Base-by-base conservation (phyloP, 2,888 invertebrate species). In the Unio delphinus region DNA sequence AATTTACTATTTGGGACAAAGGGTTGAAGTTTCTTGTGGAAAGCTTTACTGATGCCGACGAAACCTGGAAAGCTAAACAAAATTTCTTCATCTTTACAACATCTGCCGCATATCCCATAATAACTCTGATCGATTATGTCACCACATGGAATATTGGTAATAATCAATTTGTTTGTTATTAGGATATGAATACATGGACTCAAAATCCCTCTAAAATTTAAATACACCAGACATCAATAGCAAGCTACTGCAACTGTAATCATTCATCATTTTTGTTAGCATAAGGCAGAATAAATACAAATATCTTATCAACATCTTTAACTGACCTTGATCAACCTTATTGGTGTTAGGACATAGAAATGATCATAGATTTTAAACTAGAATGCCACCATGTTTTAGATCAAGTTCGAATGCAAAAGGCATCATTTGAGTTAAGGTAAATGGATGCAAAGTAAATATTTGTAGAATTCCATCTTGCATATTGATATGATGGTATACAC, bases 141-240 rank as follows among this genome's bases (percentile, higher is more conserved):
- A 72, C 69, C 26, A 71, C 80, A 8, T 83, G 83, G 83, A 18
- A 69, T n/a, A 64, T 66, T 64, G 80, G 79, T 78, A 67, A 45
- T 56, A 54, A 66, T 26, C 8, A 23, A 5, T 45, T 30, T 59
- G 8, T 45, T n/a, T 59, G 7, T 26, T 3, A 4, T 30, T 30
- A 4, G 18, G 15, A n/a, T 5, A 61, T 7, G 6, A 8, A 23
- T 45, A 55, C 18, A 58, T 7, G 4, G 11, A 17, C 0, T 7
- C 6, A 23, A 58, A 1, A 15, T 0, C 1, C 1, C 17, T 1
- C 0, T 8, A 17, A 58, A 58, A 58, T 15, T 0, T 1, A 15
- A 7, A 6, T 7, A 23, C 18, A 17, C 7, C 23, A 4, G 57
- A 5, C 57, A 3, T 23, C 57, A 20, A 57, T 4, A 57, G 20